These are phyloP conservation scores for Cavia porcellus DNA, from an alignment of 2,113 vertebrate species.

Conservation along the genomic window DNA sequence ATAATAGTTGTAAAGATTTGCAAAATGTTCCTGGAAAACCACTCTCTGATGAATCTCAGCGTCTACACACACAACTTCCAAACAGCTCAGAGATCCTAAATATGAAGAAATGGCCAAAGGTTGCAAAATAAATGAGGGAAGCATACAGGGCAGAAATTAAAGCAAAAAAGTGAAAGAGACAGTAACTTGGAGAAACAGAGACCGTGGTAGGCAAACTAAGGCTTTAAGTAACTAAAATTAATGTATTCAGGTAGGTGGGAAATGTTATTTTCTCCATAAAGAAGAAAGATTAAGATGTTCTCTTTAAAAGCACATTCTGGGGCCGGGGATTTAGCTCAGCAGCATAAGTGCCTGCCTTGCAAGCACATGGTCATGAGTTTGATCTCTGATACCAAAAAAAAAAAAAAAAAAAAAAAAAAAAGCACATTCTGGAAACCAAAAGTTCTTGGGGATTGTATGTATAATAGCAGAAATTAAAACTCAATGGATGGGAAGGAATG, in stretches of 20 bases:
- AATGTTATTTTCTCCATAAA: slow-evolving; percentile 1
- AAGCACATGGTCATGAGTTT: no score
- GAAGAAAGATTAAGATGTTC: neutral
- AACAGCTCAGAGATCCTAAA: neutral
- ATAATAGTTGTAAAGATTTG: neutral
- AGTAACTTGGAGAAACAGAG: neutral
- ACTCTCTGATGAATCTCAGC: neutral
- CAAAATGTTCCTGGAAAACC: neutral
- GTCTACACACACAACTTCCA: neutral
- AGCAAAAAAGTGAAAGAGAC: neutral
- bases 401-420: no score
- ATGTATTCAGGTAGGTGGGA: neutral
- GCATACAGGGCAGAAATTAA: neutral
- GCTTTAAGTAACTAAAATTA: neutral
- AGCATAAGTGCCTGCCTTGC: no score
- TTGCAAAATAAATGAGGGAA: neutral
- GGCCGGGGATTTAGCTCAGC: no score
- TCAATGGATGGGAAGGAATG: neutral
- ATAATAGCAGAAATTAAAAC: slow-evolving; percentile 46
- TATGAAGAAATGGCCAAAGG: neutral
- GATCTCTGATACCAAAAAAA: no score
- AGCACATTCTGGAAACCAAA: neutral
- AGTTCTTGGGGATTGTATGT: neutral
- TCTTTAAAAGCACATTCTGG: neutral
- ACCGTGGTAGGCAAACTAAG: neutral